These are phyloP conservation scores for Pholis gunnellus DNA, from an alignment of 2,113 vertebrate species.

Conservation along the genomic window DNA sequence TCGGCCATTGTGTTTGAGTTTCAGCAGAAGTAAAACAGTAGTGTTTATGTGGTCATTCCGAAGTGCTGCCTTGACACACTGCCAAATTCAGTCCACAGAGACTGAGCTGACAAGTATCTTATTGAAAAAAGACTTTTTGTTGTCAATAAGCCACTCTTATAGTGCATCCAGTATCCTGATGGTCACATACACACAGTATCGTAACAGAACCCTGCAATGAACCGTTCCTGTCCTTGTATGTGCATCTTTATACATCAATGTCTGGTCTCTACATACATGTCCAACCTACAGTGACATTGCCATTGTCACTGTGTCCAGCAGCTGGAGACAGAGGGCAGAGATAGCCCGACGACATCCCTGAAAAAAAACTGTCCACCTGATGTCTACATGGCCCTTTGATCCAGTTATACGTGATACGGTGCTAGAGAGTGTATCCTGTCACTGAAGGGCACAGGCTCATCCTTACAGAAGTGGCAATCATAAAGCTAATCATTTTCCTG, in stretches of 20 bases:
- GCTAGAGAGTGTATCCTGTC: background rate
- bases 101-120: background rate
- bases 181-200: background rate
- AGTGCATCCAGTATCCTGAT: background rate
- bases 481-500: background rate
- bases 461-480: background rate
- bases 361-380: slow-evolving; percentile 5
- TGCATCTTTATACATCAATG: background rate
- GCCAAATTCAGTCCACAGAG: background rate
- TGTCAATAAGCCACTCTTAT: background rate
- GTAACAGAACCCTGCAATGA: background rate
- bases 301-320: background rate
- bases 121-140: background rate
- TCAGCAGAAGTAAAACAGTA: background rate
- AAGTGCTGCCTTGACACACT: background rate
- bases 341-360: background rate
- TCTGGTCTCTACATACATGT: background rate
- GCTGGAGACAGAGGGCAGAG: slow-evolving; percentile 22
- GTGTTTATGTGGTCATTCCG: background rate
- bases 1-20: background rate
- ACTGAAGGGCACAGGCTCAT: slow-evolving; percentile 3
- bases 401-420: background rate
- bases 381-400: background rate
- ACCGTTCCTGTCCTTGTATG: background rate
- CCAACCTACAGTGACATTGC: background rate